Percentiles rank a stretch among this genome's conserved stretches.
Evolutionary conservation across 2,888 invertebrate genomes (phyloP).

Genomic region (Lydus trimaculatus): DNA sequence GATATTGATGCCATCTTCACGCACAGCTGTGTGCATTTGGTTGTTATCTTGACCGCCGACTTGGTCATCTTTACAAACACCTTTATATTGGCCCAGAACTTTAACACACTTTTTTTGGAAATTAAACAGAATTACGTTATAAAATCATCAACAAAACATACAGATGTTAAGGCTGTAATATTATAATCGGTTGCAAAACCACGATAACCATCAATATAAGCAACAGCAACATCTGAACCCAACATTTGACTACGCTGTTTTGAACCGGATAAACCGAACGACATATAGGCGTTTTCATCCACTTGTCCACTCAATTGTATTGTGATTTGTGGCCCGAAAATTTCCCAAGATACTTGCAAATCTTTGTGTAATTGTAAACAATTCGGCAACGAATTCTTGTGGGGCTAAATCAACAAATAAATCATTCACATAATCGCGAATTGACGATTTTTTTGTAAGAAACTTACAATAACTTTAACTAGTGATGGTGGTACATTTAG

Average conservation of each 20-base stretch:
- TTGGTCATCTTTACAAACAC: constrained; percentile 85
- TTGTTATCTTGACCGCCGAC: constrained; percentile 83
- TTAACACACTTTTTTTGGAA: constrained; percentile 72
- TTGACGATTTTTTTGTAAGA: background rate
- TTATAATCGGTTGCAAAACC: constrained; percentile 86
- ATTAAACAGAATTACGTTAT: background rate
- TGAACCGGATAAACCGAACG: constrained; percentile 87
- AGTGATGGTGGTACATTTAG: constrained; percentile 89
- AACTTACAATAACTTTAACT: constrained; percentile 65
- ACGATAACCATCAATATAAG: constrained; percentile 74
- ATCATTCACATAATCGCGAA: background rate
- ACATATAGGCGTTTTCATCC: constrained; percentile 80
- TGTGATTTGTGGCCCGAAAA: constrained; percentile 88
- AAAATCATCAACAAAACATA: constrained; percentile 56
- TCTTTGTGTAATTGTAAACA: constrained; percentile 87
- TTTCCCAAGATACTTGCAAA: constrained; percentile 87
- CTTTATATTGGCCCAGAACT: constrained; percentile 84
- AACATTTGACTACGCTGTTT: constrained; percentile 79
- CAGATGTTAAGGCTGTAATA: constrained; percentile 81
- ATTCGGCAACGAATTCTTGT: constrained; percentile 76
- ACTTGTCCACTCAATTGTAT: constrained; percentile 83
- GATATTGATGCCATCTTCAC: constrained; percentile 78
- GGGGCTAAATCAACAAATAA: constrained; percentile 55
- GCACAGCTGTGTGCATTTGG: constrained; percentile 77
- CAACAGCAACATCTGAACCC: constrained; percentile 84